Base-by-base conservation (phyloP, 2,797 vertebrate species). In the Hippopotamyrus pictus region DNA sequence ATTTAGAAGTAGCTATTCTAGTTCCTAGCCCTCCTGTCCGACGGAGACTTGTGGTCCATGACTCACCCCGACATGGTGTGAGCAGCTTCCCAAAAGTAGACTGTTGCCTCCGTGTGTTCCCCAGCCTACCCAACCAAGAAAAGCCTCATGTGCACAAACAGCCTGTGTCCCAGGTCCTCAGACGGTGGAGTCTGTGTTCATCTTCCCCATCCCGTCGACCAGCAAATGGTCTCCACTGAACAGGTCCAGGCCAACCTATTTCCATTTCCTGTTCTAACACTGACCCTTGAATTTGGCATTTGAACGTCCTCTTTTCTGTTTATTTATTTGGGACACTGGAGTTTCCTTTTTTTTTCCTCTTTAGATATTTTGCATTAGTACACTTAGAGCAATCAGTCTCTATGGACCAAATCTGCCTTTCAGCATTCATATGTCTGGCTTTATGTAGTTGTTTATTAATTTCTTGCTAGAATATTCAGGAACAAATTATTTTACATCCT, bases 1-100 rank as follows among this genome's bases (percentile, higher is more conserved):
- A 93, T 95, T 93, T 93, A 95, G 92, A 92, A 88, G 7, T 44
- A 91, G 89, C 92, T 92, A 94, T 95, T 95, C 93, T 91, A 90
- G 92, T 91, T 92, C 90, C 14, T 88, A 54, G 62, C 53, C 84
- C 79, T 73, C 82, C 90, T 88, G 88, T 95, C 92, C 89, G 88
- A 91, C 91, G 86, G 89, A 92, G 93, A 89, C 89, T 92, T 94
- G 94, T 5, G 93, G 94, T 95, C 73, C 17, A 17, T 94, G 94
- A 93, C 90, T 94, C 92, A 94, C 86, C 90, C 91, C 29, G 37
- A 9, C 91, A 76, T 33, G 50, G 91, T 92, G 48, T 91, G 90
- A 8, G 90, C 57, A 91, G 89, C 25, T 90, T 93, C 89, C 89
- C 54, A 91, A 91, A 91, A 85, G 87, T 86, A 0, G 59, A 1